These are phyloP conservation scores for Akabosia matsudoensis DNA, from an alignment of 1,140 invertebrate species.

Conservation along the genomic window DNA sequence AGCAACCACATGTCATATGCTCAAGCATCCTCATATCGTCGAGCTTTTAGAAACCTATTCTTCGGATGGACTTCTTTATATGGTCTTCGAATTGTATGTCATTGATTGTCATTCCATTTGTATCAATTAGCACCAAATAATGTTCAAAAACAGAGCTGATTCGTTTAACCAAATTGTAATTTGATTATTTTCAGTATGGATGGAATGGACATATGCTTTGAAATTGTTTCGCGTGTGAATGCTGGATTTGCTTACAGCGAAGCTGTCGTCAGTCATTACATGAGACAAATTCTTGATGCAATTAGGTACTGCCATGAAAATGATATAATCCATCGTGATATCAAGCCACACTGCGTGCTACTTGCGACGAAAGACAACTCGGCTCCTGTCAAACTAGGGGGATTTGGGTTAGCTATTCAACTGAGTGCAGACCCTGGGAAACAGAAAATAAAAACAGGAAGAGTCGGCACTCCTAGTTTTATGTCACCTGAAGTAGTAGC, in stretches of 20 bases:
- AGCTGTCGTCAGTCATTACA: constrained; percentile 96
- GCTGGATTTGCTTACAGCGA: constrained; percentile 98
- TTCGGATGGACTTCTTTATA: constrained; percentile 96
- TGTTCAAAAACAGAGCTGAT: background rate
- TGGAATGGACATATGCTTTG: constrained; percentile 96
- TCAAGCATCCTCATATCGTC: constrained; percentile 98
- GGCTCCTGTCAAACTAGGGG: constrained; percentile 89
- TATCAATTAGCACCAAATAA: background rate
- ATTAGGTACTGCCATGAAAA: constrained; percentile 88
- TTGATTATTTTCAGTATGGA: constrained; percentile 77
- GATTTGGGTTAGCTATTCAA: constrained; percentile 95
- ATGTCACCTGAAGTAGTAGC: constrained; percentile 85
- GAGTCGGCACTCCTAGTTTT: constrained; percentile 28
- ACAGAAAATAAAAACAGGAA: constrained; percentile 45
- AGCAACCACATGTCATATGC: constrained; percentile 70
- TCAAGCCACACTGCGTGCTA: constrained; percentile 91
- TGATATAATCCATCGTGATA: constrained; percentile 92
- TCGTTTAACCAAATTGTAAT: too few species aligned
- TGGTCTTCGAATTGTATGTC: constrained; percentile 99
- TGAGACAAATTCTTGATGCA: constrained; percentile 93
- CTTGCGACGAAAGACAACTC: constrained; percentile 94
- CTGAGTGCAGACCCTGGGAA: constrained; percentile 60
- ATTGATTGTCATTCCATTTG: constrained; percentile 1
- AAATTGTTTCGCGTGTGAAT: constrained; percentile 90
- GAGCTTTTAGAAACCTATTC: constrained; percentile 95